phyloP scores from a whole-genome alignment of 2,888 invertebrate species.

The Schizaphis graminum region DNA sequence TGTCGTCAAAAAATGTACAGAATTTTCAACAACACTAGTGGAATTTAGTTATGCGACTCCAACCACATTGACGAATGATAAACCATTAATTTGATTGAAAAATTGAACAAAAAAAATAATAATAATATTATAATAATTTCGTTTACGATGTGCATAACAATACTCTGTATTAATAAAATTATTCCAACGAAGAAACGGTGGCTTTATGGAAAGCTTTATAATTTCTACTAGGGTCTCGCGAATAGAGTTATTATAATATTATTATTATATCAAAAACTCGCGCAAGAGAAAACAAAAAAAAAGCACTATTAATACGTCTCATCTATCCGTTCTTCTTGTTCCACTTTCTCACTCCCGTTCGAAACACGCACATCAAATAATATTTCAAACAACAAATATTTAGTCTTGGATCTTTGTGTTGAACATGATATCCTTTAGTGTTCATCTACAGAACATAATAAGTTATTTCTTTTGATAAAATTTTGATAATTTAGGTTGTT shows the following conservation, averaged over 20 bases:
- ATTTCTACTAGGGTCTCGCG: not conserved
- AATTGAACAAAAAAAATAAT: not conserved
- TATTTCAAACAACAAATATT: not conserved
- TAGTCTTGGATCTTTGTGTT: not conserved
- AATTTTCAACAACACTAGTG: not conserved
- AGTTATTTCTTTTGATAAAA: not conserved
- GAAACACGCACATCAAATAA: not conserved
- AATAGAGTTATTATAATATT: not conserved
- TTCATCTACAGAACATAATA: not conserved
- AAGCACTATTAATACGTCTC: not conserved
- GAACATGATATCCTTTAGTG: not conserved
- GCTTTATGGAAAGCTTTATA: not conserved
- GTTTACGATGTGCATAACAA: not conserved
- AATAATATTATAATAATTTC: not conserved
- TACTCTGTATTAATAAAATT: not conserved
- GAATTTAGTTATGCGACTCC: not conserved
- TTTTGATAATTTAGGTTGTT: not conserved
- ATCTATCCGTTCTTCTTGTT: not conserved
- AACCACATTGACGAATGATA: not conserved
- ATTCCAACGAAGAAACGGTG: not conserved
- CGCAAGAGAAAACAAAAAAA: not conserved
- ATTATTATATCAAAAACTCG: not conserved
- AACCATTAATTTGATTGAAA: not conserved
- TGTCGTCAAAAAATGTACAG: not conserved
- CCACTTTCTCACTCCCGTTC: not conserved